Conservation (phyloP, 2,113 vertebrate species). For the Coptodon bakossiorum region DNA sequence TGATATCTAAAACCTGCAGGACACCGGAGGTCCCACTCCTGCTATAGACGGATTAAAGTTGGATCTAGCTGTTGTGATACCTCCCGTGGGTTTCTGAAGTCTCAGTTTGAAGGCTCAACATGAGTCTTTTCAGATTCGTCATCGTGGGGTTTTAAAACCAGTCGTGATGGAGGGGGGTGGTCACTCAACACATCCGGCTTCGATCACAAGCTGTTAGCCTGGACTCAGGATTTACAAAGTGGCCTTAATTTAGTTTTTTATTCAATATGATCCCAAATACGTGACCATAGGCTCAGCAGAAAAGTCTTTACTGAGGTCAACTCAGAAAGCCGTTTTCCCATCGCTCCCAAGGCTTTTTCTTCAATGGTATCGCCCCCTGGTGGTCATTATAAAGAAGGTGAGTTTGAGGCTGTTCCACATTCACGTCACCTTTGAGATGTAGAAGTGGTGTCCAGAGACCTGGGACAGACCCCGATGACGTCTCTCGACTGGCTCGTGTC, state of each 20-base stretch:
- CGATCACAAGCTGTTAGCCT: accelerated
- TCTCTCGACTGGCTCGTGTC: neutral
- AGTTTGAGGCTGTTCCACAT: neutral
- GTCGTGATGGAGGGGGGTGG: neutral
- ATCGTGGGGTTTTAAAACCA: neutral
- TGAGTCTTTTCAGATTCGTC: neutral
- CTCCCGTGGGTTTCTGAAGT: neutral
- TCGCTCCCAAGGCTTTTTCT: neutral
- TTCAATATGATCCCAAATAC: neutral
- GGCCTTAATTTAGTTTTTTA: neutral
- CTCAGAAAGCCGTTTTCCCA: neutral
- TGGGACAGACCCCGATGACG: neutral
- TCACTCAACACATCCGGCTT: neutral
- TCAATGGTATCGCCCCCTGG: neutral
- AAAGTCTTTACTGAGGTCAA: neutral
- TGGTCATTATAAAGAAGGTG: neutral
- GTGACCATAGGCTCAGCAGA: neutral
- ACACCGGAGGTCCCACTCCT: neutral
- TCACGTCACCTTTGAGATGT: neutral
- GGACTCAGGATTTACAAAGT: neutral
- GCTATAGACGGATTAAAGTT: accelerated
- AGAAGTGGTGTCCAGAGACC: neutral
- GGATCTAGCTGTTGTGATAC: neutral
- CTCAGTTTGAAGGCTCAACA: accelerated
- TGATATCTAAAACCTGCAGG: neutral